Percentiles rank a stretch among this genome's conserved stretches.
phyloP scores from a whole-genome alignment of 1,140 invertebrate species.

The Diorhabda elongata region DNA sequence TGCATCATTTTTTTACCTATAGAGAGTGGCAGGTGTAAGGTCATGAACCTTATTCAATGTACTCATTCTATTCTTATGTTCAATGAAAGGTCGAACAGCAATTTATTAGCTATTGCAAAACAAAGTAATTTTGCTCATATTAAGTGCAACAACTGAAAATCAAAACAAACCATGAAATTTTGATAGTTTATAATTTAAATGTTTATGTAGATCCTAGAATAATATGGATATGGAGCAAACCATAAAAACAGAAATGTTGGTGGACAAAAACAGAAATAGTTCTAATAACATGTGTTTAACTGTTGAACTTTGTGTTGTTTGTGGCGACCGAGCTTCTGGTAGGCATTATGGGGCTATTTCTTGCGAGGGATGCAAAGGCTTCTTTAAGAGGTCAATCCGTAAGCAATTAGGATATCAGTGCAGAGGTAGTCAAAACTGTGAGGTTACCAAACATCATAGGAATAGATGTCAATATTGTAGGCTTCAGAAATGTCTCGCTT shows the following conservation, averaged over 20 bases:
- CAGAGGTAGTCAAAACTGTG: slow-evolving; percentile 89
- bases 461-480: slow-evolving; percentile 98
- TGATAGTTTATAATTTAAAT: neutral
- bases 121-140: neutral
- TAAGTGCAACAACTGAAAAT: neutral
- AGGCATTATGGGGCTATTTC: slow-evolving; percentile 92
- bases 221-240: slow-evolving; percentile 30
- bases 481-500: slow-evolving; percentile 92
- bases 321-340: slow-evolving; percentile 89
- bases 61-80: neutral
- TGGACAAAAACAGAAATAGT: slow-evolving; percentile 38
- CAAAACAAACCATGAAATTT: neutral
- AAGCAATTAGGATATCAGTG: slow-evolving; percentile 96
- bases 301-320: slow-evolving; percentile 87
- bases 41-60: neutral
- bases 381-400: slow-evolving; percentile 88
- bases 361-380: slow-evolving; percentile 90
- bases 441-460: slow-evolving; percentile 94
- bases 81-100: neutral
- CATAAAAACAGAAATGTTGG: slow-evolving; percentile 34
- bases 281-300: slow-evolving; percentile 40
- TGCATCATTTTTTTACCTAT: neutral
- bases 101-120: neutral
- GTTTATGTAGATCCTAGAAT: neutral
- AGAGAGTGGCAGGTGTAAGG: slow-evolving; percentile 1